Percentiles rank a stretch among this genome's conserved stretches.
Evolutionary conservation across 2,113 vertebrate species (phyloP).

Genomic region (Mastomys coucha): DNA sequence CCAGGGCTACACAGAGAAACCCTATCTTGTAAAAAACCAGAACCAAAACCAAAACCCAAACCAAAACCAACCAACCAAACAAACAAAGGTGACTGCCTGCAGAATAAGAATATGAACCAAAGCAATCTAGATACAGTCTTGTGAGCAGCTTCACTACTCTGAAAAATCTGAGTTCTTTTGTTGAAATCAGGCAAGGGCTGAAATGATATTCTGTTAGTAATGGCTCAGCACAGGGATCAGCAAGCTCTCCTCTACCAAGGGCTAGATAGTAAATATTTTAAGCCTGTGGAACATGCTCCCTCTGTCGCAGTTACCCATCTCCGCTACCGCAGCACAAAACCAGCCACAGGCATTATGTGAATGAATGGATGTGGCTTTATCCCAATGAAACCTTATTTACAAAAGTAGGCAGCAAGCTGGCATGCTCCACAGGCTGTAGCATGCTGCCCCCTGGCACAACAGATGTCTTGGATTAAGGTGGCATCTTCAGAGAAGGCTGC

Average conservation of each 20-base stretch:
- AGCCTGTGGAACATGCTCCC: not conserved
- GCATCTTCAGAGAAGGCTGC: constrained; percentile 15
- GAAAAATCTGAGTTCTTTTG: constrained; percentile 3
- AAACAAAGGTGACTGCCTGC: not conserved
- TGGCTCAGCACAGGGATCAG: not conserved
- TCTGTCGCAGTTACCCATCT: not conserved
- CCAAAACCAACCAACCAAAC: no score
- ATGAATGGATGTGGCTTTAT: constrained; percentile 20
- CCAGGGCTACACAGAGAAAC: no score
- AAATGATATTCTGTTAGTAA: constrained; percentile 13
- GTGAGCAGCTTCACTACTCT: not conserved
- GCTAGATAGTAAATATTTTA: constrained; percentile 43
- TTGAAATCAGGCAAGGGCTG: constrained; percentile 47
- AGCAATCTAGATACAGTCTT: constrained; percentile 27
- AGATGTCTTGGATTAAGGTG: not conserved
- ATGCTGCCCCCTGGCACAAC: constrained; percentile 14
- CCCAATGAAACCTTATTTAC: constrained; percentile 46
- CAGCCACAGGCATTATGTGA: not conserved
- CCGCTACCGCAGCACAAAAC: not conserved
- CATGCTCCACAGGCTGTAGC: not conserved
- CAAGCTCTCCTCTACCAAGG: constrained; percentile 4
- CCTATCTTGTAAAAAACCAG: no score
- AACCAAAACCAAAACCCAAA: no score
- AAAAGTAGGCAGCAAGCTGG: not conserved
- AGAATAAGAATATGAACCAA: constrained; percentile 15